Conservation (phyloP, 2,113 vertebrate genomes). For the Taurulus bubalis region DNA sequence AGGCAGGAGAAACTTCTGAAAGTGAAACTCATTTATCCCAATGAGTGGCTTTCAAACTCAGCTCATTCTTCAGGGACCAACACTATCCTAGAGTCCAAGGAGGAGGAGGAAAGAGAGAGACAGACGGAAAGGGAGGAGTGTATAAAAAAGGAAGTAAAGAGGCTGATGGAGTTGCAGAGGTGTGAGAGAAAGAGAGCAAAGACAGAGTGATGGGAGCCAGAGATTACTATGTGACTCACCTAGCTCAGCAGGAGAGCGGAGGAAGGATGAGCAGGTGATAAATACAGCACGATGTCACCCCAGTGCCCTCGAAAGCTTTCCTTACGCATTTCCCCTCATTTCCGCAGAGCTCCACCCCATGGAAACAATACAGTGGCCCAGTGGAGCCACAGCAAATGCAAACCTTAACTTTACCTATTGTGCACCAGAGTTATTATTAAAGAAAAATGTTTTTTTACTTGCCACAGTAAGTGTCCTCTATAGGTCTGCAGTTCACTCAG, state of each 20-base stretch:
- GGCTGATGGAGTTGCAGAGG: slow-evolving; percentile 6
- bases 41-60: slow-evolving; percentile 41
- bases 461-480: background rate
- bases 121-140: slow-evolving; percentile 6
- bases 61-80: slow-evolving; percentile 31
- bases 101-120: slow-evolving; percentile 11
- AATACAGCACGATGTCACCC: slow-evolving; percentile 51
- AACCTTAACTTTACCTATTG: slow-evolving; percentile 11
- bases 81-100: slow-evolving; percentile 14
- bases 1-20: slow-evolving; percentile 53
- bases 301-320: slow-evolving; percentile 54
- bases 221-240: slow-evolving; percentile 43
- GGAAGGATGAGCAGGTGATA: slow-evolving; percentile 62
- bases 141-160: background rate
- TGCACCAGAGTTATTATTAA: slow-evolving; percentile 26
- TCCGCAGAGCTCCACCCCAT: slow-evolving; percentile 46
- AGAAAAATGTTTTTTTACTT: background rate
- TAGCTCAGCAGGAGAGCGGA: slow-evolving; percentile 42
- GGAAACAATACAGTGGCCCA: slow-evolving; percentile 38
- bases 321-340: slow-evolving; percentile 41
- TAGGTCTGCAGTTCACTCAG: background rate
- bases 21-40: slow-evolving; percentile 55
- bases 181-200: slow-evolving; percentile 22
- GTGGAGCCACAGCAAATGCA: slow-evolving; percentile 9
- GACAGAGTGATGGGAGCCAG: slow-evolving; percentile 7